These are phyloP conservation scores for Microctonus hyperodae DNA, from an alignment of 2,888 invertebrate species.

Conservation along the genomic window DNA sequence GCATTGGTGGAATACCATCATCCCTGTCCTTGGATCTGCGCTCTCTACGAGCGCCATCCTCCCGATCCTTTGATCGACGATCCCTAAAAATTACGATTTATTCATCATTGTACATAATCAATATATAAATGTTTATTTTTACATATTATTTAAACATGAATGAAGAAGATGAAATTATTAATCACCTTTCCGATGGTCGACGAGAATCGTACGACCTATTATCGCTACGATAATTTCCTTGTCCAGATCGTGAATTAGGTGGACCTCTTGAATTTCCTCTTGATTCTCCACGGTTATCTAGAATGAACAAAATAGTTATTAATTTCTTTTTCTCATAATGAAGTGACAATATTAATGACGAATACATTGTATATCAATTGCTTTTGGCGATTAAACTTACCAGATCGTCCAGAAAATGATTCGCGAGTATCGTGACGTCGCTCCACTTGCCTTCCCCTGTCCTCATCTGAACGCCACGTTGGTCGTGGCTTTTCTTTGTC, in stretches of 20 bases:
- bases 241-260: conserved; percentile 39
- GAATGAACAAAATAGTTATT: not conserved
- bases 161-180: not conserved
- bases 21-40: conserved; percentile 51
- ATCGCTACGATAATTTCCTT: conserved; percentile 37
- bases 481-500: conserved; percentile 48
- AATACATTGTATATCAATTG: not conserved
- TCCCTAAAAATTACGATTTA: not conserved
- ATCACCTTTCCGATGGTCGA: conserved; percentile 46
- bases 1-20: conserved; percentile 67
- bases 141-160: not conserved
- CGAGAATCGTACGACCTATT: conserved; percentile 46
- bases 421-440: conserved; percentile 41
- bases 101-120: not conserved
- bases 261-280: conserved; percentile 45
- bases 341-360: not conserved
- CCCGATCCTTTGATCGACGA: conserved; percentile 26
- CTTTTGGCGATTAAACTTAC: conserved; percentile 34
- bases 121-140: too few species aligned
- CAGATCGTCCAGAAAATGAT: conserved; percentile 44
- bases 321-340: not conserved
- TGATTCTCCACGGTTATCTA: conserved; percentile 45
- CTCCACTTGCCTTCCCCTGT: conserved; percentile 48
- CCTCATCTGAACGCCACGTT: conserved; percentile 55
- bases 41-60: conserved; percentile 60